These are phyloP conservation scores for Chinchilla lanigera DNA, from an alignment of 2,113 vertebrate species.

Conservation along the genomic window DNA sequence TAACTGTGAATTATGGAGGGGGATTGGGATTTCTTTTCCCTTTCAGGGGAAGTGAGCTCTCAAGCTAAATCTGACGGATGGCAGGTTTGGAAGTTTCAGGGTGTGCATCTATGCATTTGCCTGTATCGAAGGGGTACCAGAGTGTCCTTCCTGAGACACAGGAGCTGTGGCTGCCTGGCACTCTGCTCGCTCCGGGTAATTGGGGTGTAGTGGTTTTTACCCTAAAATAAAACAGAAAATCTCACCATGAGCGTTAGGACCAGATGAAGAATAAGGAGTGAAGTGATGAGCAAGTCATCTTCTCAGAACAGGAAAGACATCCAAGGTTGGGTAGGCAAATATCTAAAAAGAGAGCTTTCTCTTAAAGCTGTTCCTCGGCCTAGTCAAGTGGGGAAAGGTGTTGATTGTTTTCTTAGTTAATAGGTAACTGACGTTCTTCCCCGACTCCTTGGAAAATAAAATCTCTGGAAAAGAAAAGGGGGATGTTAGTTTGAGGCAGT, in stretches of 20 bases:
- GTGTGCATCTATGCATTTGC: conserved; percentile 63
- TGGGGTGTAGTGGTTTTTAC: conserved; percentile 45
- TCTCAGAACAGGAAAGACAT: conserved; percentile 48
- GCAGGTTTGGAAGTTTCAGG: conserved; percentile 62
- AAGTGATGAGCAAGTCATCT: conserved; percentile 65
- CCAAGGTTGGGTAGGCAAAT: background rate
- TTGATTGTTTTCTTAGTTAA: conserved; percentile 63
- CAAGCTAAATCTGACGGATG: conserved; percentile 60
- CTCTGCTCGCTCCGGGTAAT: conserved; percentile 22
- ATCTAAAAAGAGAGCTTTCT: conserved; percentile 40
- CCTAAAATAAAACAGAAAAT: conserved; percentile 57
- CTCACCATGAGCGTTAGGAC: conserved; percentile 67
- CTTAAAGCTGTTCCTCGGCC: conserved; percentile 39
- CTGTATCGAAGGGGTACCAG: conserved; percentile 52
- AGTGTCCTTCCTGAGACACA: conserved; percentile 38
- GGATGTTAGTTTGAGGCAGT: conserved; percentile 46
- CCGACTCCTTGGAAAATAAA: conserved; percentile 41
- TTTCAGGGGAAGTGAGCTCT: conserved; percentile 71
- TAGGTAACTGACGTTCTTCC: conserved; percentile 60
- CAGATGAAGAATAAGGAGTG: conserved; percentile 61
- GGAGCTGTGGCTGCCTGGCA: conserved; percentile 62
- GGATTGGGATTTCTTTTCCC: conserved; percentile 63
- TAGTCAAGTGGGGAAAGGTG: conserved; percentile 8
- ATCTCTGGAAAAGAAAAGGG: conserved; percentile 59
- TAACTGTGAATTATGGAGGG: conserved; percentile 72